Base-by-base conservation (phyloP, 2,888 invertebrate genomes). In the Altica lythri region DNA sequence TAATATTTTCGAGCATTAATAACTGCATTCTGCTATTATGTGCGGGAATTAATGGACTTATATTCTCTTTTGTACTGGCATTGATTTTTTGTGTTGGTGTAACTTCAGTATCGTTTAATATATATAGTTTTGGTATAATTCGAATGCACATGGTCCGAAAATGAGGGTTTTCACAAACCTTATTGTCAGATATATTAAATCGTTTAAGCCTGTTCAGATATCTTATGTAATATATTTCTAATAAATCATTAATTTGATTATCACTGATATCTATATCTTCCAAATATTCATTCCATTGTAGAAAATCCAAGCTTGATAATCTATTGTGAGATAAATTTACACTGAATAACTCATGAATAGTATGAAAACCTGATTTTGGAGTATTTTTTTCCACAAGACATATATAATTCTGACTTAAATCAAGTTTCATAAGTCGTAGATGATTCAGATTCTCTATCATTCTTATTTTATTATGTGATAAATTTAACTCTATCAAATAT, bases 381-480 rank as follows among this genome's bases (percentile, higher is more conserved):
- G 71, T 54, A 1, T 75, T 73, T 16, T 75, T 74, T 63, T 81
- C 79, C 52, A 53, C 61, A 17, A 10, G 38, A n/a, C 47, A 32
- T 45, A 72, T 70, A 8, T 55, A 22, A 46, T 74, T 71, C 49
- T 64, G 42, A 35, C 66, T 60, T 4, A 73, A 40, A 55, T 65
- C 56, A 13, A 74, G 37, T 59, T 70, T 66, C 53, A 71, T 59
- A 1, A 86, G 71, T 12, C 64, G 40, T 37, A 84, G 70, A 59
- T 81, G 65, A 61, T 80, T 81, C 53, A 86, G 72, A 67, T 83
- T 83, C 68, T 83, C 81, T 1, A 85, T 69, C 9, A 74, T 72
- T 61, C 78, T 76, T 46, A 86, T 83, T 53, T 80, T 75, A 67
- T 86, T 86, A 61, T 81, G 79, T 0, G 84, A 83, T 22, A 86